Percentiles rank a stretch among this genome's conserved stretches.
Evolutionary conservation across 2,888 invertebrate genomes (phyloP).

Genomic region (Trachelus iudaicus): DNA sequence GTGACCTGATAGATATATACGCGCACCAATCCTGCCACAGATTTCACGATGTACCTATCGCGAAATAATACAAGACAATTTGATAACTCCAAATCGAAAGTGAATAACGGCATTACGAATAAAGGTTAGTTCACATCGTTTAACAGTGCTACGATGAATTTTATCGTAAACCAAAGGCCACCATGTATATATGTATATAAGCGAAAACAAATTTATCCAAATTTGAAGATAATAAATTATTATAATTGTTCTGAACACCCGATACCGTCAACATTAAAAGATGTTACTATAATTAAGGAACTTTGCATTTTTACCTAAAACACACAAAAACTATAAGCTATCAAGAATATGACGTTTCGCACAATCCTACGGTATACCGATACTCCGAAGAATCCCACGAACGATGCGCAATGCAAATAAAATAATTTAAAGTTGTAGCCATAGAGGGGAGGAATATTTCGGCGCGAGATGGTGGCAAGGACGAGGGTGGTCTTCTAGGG

Average conservation of each 20-base stretch:
- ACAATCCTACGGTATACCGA: background rate
- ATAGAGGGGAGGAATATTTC: background rate
- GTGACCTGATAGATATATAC: background rate
- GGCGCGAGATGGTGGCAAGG: constrained; percentile 1
- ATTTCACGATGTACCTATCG: background rate
- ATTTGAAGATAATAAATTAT: background rate
- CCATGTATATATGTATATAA: background rate
- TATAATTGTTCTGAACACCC: background rate
- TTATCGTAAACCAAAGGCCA: background rate
- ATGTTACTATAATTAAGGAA: background rate
- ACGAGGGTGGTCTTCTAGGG: background rate
- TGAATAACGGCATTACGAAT: background rate
- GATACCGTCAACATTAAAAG: background rate
- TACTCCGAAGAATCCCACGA: background rate
- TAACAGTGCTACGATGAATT: background rate
- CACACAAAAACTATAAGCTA: background rate
- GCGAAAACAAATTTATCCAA: background rate
- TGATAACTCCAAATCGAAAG: background rate
- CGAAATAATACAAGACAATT: background rate
- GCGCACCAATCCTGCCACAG: background rate
- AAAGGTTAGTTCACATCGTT: background rate
- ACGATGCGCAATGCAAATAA: background rate
- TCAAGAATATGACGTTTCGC: background rate
- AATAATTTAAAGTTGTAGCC: background rate
- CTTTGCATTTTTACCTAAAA: background rate